Base-by-base conservation (phyloP, 2,113 vertebrate species). In the Pseudopodoces humilis region DNA sequence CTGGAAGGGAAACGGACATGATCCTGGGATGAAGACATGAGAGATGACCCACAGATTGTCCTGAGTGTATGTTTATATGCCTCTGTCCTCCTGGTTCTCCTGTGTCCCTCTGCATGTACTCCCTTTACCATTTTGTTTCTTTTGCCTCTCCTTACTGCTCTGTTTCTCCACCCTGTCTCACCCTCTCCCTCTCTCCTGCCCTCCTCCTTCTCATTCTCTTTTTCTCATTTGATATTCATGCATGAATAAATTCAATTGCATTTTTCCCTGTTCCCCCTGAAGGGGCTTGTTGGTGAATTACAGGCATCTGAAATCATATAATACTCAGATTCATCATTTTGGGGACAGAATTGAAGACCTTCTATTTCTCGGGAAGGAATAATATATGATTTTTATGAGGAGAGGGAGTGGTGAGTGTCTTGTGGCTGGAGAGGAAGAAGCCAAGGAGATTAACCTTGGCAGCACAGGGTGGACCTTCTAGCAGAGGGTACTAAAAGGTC, bases 171-270 rank as follows among this genome's bases (percentile, higher is more conserved):
- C 28, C 52, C 52, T 47, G 11, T n/a, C 67, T 89, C 80, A 84
- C 70, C 74, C 58, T 88, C 63, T 95, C 49, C 68, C 41, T 70
- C 31, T 88, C 53, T 86, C 39, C 63, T 94, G 71, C 82, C 83
- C 71, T 96, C 67, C 74, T 96, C 67, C 91, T 96, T 82, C 69
- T 94, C 72, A 46, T 96, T 96, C 84, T 92, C 92, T 63, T 86
- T 87, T 95, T 94, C 93, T 90, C 94, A 92, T 95, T 97, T 97
- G 94, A 96, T 94, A 97, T 97, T 97, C 95, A 97, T 94, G 93
- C 93, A 94, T 88, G 94, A 96, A 97, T 97, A 97, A 97, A 96
- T 97, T 97, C 95, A 96, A 93, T 97, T 93, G 94, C 96, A 92
- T 97, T 97, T 97, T 92, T 15, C 60, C 47, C 79, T 79, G 63